Evolutionary conservation across 2,797 vertebrate species (phyloP), one percentile per base, ranked within the genome.

Genomic region (Discoglossus pictus): DNA sequence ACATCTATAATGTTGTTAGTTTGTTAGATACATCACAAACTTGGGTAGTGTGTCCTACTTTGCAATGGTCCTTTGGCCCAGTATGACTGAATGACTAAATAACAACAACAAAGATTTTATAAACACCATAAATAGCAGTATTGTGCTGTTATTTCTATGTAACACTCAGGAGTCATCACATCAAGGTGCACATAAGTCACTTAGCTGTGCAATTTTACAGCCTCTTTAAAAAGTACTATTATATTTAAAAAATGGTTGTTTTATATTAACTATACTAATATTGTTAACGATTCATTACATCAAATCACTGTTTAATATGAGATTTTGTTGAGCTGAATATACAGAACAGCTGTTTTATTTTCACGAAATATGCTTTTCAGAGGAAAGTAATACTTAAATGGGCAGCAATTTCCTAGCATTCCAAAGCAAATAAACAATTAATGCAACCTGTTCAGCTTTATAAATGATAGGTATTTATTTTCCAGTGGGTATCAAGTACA

Each of bases 381-480:
- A 20, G 35, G 17, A 38, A 38, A 38, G 15, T 55, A 27, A 44
- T 51, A 20, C 42, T 25, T 34, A 48, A 61, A 54, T 56, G 21
- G 16, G 16, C 15, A 47, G 21, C 31, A 55, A 31, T 62, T 40
- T 39, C 8, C 1, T 21, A 38, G 11, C 11, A 5, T 23, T 34
- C 2, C 17, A 35, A 50, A 18, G 36, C 21, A 61, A 31, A 69
- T 42, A 43, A 51, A 60, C 55, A 18, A 68, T 68, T 42, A 35
- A 53, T 52, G n/a, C 47, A 38, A 34, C 39, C 10, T 53, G 47
- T 46, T 61, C 52, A 35, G 27, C 38, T 46, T 21, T 20, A 54
- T 39, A 46, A 54, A 4, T 16, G 42, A 55, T 70, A 56, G 53
- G 39, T 62, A 34, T 50, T 25, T 50, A 50, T 56, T 48, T 62